Base-by-base conservation (phyloP, 2,113 vertebrate genomes). In the Zosterops borbonicus region DNA sequence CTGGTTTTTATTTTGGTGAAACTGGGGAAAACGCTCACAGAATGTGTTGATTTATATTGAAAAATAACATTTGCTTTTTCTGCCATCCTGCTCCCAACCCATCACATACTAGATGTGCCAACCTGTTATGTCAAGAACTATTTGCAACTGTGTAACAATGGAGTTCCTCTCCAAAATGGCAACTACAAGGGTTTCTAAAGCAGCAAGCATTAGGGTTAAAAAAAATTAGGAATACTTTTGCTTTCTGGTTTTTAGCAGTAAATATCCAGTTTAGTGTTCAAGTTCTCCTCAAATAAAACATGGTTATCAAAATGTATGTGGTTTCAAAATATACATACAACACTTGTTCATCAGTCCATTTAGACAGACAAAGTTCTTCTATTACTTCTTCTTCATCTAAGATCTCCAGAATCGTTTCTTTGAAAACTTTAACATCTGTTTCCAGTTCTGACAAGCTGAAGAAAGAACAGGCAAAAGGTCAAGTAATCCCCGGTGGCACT, bases 401-500 rank as follows among this genome's bases (percentile, higher is more conserved):
- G 88, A 99, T 98, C 97, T 99, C 98, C 97, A 99, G 94, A 94
- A 99, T 96, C 1, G 98, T 98, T 91, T 99, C 99, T 97, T 98
- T 99, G 94, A 99, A 99, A 87, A 99, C 98, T 93, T 98, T 99
- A 76, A 99, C 97, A 95, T 99, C 99, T 1, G 99, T 99, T 97
- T 99, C 99, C 96, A 99, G 97, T 97, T 99, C 99, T 89, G 99
- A 99, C 33, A 99, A 98, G 96, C 99, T 99, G 95, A 75, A 96
- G 88, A 73, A 95, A 94, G 74, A 94, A 90, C 20, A 91, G 50
- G 41, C 55, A 93, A 90, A 88, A 83, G 8, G 56, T 96, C 52
- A 95, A 80, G 44, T 41, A 83, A 90, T 42, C 73, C 44, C 58
- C 85, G 82, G 28, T 14, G 46, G 28, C 60, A 89, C 16, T 76